Evolutionary conservation across 2,797 vertebrate genomes (phyloP).

Genomic region (Syncerus caffer): DNA sequence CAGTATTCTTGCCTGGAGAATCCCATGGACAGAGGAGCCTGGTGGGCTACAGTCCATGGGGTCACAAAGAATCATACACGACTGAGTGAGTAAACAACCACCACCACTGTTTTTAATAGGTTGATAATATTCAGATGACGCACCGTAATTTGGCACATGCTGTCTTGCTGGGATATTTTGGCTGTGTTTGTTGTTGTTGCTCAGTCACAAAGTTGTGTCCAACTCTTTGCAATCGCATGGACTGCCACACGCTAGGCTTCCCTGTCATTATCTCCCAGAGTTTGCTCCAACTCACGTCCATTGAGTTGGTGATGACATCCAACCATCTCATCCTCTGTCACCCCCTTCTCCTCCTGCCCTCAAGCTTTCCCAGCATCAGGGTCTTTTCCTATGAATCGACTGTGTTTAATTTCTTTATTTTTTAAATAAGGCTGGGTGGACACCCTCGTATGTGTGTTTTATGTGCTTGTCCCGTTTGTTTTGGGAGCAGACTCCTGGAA

Average conservation of each 20-base stretch:
- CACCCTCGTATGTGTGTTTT: rapidly evolving
- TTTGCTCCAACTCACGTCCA: neutral
- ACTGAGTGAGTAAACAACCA: neutral
- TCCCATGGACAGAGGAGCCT: neutral
- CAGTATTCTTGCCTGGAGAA: neutral
- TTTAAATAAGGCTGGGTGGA: no score
- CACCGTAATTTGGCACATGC: rapidly evolving
- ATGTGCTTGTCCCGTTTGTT: rapidly evolving
- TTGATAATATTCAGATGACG: neutral
- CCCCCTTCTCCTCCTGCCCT: neutral
- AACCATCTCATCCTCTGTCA: neutral
- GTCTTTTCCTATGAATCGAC: neutral
- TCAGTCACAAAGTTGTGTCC: neutral
- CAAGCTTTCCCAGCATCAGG: neutral
- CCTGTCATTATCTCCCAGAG: neutral
- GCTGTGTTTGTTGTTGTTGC: neutral
- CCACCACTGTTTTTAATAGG: neutral
- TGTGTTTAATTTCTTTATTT: neutral
- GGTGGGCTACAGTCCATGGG: neutral
- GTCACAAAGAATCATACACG: rapidly evolving
- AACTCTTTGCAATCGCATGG: neutral
- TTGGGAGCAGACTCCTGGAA: neutral
- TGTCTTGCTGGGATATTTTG: rapidly evolving
- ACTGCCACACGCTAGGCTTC: neutral
- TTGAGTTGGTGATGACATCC: neutral